Evolutionary conservation across 2,888 invertebrate species (phyloP), one percentile per base, ranked within the genome.

Genomic region (Idaea dimidiata): DNA sequence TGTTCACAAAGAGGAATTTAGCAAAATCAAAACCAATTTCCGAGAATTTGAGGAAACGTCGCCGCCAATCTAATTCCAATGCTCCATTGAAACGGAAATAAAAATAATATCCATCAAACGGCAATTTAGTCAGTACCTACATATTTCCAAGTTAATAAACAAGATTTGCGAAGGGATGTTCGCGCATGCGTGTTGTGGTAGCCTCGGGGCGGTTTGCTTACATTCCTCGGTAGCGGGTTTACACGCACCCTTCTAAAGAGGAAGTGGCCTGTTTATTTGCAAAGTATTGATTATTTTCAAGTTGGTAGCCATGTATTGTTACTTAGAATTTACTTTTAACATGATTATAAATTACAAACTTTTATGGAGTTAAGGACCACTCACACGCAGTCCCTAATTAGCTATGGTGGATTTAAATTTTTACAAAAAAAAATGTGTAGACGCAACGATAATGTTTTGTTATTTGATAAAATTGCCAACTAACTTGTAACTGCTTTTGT

Each of bases 231-330:
- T 43, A 43, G 10, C 24, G 24, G 24, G 24, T 24, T 3, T 3
- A 5, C 43, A 43, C 8, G 43, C 43, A 43, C 43, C 43, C 43
- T 10, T 10, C 43, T 43, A 43, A 43, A 10, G 43, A 43, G 43
- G 43, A 43, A 43, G 43, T 14, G 64, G 66, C 65, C 62, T 71
- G 68, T 69, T 72, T 72, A 72, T 72, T 71, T 72, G 72, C 72
- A 73, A 71, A 66, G 66, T 72, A 73, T 73, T 66, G 73, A 72
- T 72, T 72, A 61, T 62, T 65, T 67, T 67, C 65, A 67, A 67
- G 61, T 61, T 64, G 63, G 66, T 64, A 65, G 43, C 53, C 59
- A 57, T 58, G 58, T 31, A 43, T 62, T 56, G 60, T 62, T 61
- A 33, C 62, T 62, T 63, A 18, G 57, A 69, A 67, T 68, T 59